Conservation (phyloP, 2,888 invertebrate species). For the Dexiosoma caninum region DNA sequence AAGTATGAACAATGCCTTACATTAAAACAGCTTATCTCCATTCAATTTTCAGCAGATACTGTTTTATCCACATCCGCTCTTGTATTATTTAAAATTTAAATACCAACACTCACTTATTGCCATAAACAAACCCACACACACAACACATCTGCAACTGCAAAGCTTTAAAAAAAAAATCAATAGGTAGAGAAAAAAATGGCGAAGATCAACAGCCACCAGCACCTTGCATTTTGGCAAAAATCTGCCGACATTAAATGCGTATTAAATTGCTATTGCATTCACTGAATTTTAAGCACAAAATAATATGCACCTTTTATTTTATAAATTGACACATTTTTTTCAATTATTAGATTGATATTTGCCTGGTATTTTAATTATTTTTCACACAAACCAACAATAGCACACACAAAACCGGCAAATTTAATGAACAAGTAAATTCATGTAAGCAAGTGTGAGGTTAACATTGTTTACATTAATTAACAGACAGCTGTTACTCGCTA, state of each 20-base stretch:
- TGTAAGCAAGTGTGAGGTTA: constrained; percentile 13
- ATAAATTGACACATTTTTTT: not conserved
- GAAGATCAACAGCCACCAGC: not conserved
- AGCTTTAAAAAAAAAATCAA: no score
- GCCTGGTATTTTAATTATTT: not conserved
- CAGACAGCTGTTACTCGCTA: not conserved
- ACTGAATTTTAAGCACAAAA: not conserved
- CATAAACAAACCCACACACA: not conserved
- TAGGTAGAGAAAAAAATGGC: not conserved
- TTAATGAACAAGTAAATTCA: not conserved
- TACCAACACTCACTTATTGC: not conserved
- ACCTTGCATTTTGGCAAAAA: not conserved
- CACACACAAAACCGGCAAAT: constrained; percentile 34
- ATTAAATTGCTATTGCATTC: not conserved
- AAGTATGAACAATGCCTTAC: no score
- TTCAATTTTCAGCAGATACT: no score
- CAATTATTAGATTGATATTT: not conserved
- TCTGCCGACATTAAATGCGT: not conserved
- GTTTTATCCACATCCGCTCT: not conserved
- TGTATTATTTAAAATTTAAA: not conserved
- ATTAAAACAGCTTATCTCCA: no score
- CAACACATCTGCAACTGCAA: no score
- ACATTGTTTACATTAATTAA: constrained; percentile 57
- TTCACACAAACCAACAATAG: not conserved
- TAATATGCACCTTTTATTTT: not conserved